These are phyloP conservation scores for Drosophila kepulauana DNA, from an alignment of 1,140 invertebrate genomes.

Conservation along the genomic window DNA sequence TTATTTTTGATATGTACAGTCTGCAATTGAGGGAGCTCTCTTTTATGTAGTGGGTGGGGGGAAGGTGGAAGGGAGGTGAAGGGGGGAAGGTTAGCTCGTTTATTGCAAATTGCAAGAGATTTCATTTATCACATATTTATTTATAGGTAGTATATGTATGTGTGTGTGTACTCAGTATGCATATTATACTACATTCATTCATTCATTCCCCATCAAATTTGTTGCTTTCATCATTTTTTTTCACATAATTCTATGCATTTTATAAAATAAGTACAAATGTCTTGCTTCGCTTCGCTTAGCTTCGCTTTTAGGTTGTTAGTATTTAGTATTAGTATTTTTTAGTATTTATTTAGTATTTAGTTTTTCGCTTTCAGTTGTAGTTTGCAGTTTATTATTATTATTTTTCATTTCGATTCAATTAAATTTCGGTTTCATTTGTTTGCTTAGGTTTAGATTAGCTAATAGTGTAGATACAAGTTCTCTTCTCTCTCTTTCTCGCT, in stretches of 20 bases:
- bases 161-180: neutral
- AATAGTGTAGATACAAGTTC: slow-evolving; percentile 54
- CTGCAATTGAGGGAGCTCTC: slow-evolving; percentile 34
- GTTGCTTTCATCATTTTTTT: neutral
- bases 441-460: slow-evolving; percentile 63
- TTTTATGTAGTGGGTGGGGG: too few species aligned
- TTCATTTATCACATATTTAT: slow-evolving; percentile 75
- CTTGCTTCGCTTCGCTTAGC: slow-evolving; percentile 9
- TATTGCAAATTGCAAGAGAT: slow-evolving; percentile 45
- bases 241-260: slow-evolving; percentile 46
- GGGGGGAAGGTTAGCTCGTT: slow-evolving; percentile 19
- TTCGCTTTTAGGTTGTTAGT: slow-evolving; percentile 18
- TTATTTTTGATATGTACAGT: slow-evolving; percentile 67
- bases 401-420: slow-evolving; percentile 4
- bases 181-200: slow-evolving; percentile 32
- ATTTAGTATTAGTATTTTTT: slow-evolving; percentile 8
- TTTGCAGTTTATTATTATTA: neutral
- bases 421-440: slow-evolving; percentile 9
- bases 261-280: slow-evolving; percentile 80
- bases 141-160: slow-evolving; percentile 57
- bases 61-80: neutral
- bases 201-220: slow-evolving; percentile 36
- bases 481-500: slow-evolving; percentile 31
- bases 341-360: neutral
- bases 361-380: slow-evolving; percentile 1